Percentiles rank a stretch among this genome's conserved stretches.
Conservation (phyloP, 2,113 vertebrate genomes). For the Nibea coibor region DNA sequence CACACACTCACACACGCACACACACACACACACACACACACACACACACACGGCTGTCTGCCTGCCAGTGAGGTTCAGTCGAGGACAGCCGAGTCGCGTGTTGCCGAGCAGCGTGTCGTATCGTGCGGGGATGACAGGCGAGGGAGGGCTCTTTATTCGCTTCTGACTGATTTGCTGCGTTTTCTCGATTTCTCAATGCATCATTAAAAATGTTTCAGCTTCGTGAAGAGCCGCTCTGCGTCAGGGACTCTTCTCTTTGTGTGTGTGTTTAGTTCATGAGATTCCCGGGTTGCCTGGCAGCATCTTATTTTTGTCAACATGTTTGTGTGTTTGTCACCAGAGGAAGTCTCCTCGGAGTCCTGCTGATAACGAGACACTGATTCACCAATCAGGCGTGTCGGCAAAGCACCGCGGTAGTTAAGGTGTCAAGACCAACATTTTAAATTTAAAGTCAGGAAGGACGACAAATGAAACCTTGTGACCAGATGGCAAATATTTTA, state of each 20-base stretch:
- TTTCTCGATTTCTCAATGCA: not conserved
- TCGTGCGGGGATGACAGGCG: conserved; percentile 13
- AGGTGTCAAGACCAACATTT: not conserved
- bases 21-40: conserved; percentile 24
- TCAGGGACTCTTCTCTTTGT: not conserved
- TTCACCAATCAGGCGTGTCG: not conserved
- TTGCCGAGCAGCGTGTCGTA: conserved; percentile 14
- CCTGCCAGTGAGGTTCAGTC: conserved; percentile 28
- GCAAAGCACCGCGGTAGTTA: conserved; percentile 8
- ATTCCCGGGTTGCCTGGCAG: conserved; percentile 17
- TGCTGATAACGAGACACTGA: conserved; percentile 4
- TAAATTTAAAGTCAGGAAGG: not conserved
- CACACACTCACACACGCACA: conserved; percentile 12
- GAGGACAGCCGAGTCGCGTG: conserved; percentile 44
- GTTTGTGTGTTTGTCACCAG: conserved; percentile 17
- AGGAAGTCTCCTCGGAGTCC: not conserved
- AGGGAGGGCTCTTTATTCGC: not conserved
- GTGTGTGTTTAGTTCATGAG: not conserved
- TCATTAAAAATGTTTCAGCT: not conserved
- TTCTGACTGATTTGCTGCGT: conserved; percentile 14
- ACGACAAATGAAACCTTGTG: not conserved
- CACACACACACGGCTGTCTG: conserved; percentile 3
- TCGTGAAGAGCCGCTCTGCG: not conserved
- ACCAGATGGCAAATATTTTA: no score
- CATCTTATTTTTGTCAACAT: conserved; percentile 2